Evolutionary conservation across 1,140 invertebrate genomes (phyloP), one percentile per base, ranked within the genome.

Genomic region (Lasioglossum albipes): DNA sequence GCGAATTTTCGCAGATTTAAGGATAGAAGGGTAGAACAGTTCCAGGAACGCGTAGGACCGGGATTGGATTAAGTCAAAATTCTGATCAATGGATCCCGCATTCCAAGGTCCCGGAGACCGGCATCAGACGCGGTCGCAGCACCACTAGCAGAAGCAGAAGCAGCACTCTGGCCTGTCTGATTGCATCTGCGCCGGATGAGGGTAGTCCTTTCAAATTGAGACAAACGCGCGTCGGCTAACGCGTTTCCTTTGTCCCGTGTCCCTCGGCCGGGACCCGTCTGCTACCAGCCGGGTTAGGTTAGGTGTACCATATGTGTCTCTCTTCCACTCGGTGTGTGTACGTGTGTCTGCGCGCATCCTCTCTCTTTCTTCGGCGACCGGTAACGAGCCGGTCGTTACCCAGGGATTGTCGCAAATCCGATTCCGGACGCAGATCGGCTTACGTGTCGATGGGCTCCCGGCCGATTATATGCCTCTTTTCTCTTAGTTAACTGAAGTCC

Each of bases 241-340:
- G 68, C 75, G 57, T 78, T 78, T 78, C 75, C 68, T 71, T 78
- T 78, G 57, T 78, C 57, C 22, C 57, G 2, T 41, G 42, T 77
- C 75, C 42, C 7, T 78, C 27, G 49, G 45, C 13, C 42, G 7
- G 54, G 42, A 61, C 57, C 42, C 42, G 16, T 16, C 12, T 10
- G 18, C 12, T 10, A 49, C 10, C 45, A 49, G 12, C 45, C 1
- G 42, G 42, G 7, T 49, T 3, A 1, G 16, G 18, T 5, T 20
- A 0, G 20, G 6, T 2, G n/a, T 7, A 27, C n/a, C 52, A 22
- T 22, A 45, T 49, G 41, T 66, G 54, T 13, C 45, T 49, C 45
- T 49, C 45, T 49, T 10, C 13, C 12, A 12, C 45, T 49, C 45
- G 12, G 10, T 49, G 10, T 49, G 10, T 49, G 10, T 49, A 10